Base-by-base conservation (phyloP, 2,888 invertebrate genomes). In the Epistrophe eligans region DNA sequence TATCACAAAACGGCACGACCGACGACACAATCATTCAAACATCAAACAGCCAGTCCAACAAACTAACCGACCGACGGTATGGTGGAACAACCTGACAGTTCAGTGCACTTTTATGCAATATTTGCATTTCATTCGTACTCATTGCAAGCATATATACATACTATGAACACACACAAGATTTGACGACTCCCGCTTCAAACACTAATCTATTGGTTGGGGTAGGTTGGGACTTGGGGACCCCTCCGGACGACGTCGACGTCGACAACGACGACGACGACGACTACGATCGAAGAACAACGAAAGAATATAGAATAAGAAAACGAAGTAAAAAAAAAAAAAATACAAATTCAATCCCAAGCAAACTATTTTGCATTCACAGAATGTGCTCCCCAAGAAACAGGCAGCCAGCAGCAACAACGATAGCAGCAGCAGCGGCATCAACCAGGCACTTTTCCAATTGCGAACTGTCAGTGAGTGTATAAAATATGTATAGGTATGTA, bases 311-410 rank as follows among this genome's bases (percentile, higher is more conserved):
- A 79, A 82, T 76, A 71, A 74, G 66, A 80, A 72, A 38, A 66
- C 2, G 40, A 76, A 19, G 38, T 40, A 50, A 32, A 28, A 43
- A 58, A 9, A 64, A 45, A 40, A 48, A 35, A n/a, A n/a, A n/a
- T n/a, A 28, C 15, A 43, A 70, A 74, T 62, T 10, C 9, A 58
- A 32, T 45, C 28, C 58, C 50, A 52, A 43, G 81, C 82, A 79
- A 83, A 87, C 83, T 87, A 83, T 87, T 87, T 87, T 87, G 87
- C 87, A 87, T 87, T 83, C 87, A 79, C 79, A 79, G 79, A 82
- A 48, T 74, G 79, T 74, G 82, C 81, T 81, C 72, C 76, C 80
- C 70, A 71, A 84, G 79, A 84, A 84, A 66, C 67, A 72, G 57
- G 67, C 57, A 80, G 66, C 64, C 48, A 79, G 55, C 64, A 73